These are phyloP conservation scores for Cephalopachus bancanus DNA, from an alignment of 2,797 vertebrate genomes.

Conservation along the genomic window DNA sequence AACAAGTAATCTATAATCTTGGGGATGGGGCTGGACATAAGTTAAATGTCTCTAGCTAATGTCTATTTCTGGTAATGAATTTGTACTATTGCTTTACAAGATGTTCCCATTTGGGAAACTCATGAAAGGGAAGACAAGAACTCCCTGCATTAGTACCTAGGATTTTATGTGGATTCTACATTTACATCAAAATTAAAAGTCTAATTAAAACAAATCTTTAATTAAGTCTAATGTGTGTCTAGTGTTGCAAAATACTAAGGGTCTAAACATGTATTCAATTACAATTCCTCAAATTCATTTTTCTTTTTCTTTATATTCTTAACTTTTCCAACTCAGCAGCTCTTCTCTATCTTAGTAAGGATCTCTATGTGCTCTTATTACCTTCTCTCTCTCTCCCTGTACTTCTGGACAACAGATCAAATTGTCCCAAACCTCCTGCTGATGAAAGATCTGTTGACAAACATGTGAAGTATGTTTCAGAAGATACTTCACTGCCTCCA, in stretches of 20 bases:
- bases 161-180: not conserved
- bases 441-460: not conserved
- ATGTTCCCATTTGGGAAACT: not conserved
- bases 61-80: not conserved
- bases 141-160: not conserved
- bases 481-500: not conserved
- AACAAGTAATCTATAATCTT: not conserved
- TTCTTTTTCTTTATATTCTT: not conserved
- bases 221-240: not conserved
- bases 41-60: not conserved
- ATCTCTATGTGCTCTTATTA: not conserved
- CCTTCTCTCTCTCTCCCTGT: not conserved
- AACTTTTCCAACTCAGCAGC: not conserved
- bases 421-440: not conserved
- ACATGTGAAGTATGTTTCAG: not conserved
- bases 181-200: not conserved
- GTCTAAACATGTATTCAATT: not conserved
- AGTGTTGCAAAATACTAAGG: not conserved
- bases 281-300: not conserved
- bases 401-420: not conserved
- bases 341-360: not conserved
- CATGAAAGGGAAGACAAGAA: not conserved
- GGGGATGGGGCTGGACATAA: not conserved
- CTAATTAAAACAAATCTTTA: not conserved
- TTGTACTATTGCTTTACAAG: not conserved